A percentile compares a stretch with the other conserved stretches of the same genome.
Evolutionary conservation across 2,888 invertebrate species (phyloP).

Genomic region (Ommatoiulus sabulosus): DNA sequence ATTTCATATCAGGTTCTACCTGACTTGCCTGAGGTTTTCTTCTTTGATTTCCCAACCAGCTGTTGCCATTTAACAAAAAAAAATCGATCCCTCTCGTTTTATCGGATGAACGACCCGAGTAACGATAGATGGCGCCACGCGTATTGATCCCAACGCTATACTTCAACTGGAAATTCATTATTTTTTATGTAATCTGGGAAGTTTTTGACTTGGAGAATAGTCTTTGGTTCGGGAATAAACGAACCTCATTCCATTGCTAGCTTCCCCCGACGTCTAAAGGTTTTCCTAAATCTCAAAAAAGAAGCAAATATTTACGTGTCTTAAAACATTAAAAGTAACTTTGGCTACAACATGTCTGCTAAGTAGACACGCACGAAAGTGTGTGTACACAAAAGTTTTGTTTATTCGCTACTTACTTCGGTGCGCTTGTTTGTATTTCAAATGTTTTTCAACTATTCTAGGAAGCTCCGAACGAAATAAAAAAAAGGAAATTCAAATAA

Average conservation of each 20-base stretch:
- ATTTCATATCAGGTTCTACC: conserved; percentile 25
- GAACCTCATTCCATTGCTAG: background rate
- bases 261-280: background rate
- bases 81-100: conserved; percentile 7
- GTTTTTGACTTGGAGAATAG: background rate
- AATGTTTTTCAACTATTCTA: conserved; percentile 13
- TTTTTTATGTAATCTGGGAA: background rate
- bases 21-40: conserved; percentile 41
- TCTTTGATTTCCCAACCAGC: conserved; percentile 41
- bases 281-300: conserved; percentile 29
- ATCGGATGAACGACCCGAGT: background rate
- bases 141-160: background rate
- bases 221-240: background rate
- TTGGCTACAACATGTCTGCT: conserved; percentile 38
- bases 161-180: background rate
- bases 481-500: background rate
- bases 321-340: conserved; percentile 38
- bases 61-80: conserved; percentile 26
- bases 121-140: conserved; percentile 26
- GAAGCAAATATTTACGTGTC: conserved; percentile 47
- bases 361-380: conserved; percentile 35
- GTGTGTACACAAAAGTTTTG: conserved; percentile 32
- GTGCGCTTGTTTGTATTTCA: conserved; percentile 32
- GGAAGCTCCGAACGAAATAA: background rate
- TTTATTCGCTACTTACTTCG: conserved; percentile 12